Evolutionary conservation across 2,797 vertebrate genomes (phyloP).

Genomic region (Perodicticus potto): DNA sequence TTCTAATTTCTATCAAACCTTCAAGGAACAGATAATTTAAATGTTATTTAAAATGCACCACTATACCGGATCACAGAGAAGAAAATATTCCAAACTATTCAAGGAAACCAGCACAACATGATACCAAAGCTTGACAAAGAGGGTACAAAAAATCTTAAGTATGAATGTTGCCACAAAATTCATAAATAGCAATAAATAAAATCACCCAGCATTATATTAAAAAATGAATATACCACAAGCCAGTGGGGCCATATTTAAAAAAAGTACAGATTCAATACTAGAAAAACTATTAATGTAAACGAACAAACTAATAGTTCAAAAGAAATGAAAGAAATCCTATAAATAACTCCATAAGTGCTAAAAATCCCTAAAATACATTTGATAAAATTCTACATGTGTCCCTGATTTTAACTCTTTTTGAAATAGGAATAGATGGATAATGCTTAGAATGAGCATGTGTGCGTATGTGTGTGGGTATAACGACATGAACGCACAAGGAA

Average conservation of each 20-base stretch:
- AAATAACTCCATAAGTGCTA: neutral
- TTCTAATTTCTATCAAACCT: neutral
- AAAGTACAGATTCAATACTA: neutral
- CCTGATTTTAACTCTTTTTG: neutral
- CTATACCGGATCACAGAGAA: neutral
- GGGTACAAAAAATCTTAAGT: neutral
- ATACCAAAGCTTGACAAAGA: constrained; percentile 5
- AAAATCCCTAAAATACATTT: neutral
- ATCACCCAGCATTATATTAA: neutral
- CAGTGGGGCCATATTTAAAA: too few relatives aligned
- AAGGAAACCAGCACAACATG: neutral
- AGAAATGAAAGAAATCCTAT: constrained; percentile 8
- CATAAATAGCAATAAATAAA: constrained; percentile 3
- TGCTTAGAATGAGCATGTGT: neutral
- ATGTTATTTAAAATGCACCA: neutral
- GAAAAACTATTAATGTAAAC: constrained; percentile 1
- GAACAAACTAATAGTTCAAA: neutral
- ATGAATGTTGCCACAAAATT: constrained; percentile 9
- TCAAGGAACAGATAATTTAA: neutral
- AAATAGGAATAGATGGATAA: neutral
- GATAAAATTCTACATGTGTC: constrained; percentile 1
- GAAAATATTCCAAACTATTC: constrained; percentile 2
- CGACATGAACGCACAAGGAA: neutral
- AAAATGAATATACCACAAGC: neutral
- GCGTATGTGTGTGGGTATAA: neutral